Base-by-base conservation (phyloP, 2,888 invertebrate genomes). In the Hirtodrosophila confusa region DNA sequence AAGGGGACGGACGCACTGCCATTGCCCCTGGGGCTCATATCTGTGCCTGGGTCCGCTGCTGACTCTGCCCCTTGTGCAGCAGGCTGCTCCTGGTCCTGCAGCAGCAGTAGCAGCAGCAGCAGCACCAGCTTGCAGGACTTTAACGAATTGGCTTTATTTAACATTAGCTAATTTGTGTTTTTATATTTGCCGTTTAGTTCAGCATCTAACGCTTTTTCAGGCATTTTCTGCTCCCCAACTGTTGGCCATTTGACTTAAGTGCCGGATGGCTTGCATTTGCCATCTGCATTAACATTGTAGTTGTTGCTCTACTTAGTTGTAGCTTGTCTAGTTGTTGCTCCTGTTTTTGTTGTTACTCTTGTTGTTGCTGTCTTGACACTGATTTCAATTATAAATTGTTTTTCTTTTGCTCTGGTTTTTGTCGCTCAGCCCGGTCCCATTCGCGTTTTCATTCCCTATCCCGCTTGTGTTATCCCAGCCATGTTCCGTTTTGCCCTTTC, bases 361-460 rank as follows among this genome's bases (percentile, higher is more conserved):
- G 24, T 37, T 55, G 53, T 35, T 70, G 44, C 41, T 41, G 50
- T 68, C 75, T 66, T 77, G 77, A 85, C 86, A 82, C 80, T 85
- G 80, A 85, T 85, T 82, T 82, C 86, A 82, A 82, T 82, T 82
- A 82, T 79, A 82, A 82, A 85, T 82, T 85, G 75, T 72, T 75
- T 73, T 66, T 11, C 44, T 64, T 55, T 47, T 35, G 12, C 39
- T 4, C 51, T 43, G 27, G 6, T 53, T 49, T 37, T 44, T 43
- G 24, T 54, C 40, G 23, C 44, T 49, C 51, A 35, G 44, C 44
- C 44, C 50, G 50, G 37, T 62, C 53, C 24, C 60, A n/a, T 36
- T 17, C 35, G 40, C 11, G 11, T 48, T 39, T 36, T 8, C 37
- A 31, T 41, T 39, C 40, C 23, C 11, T 17, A 40, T 48, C n/a